These are phyloP conservation scores for Platycheirus rosarum DNA, from an alignment of 2,888 invertebrate genomes.

Conservation along the genomic window DNA sequence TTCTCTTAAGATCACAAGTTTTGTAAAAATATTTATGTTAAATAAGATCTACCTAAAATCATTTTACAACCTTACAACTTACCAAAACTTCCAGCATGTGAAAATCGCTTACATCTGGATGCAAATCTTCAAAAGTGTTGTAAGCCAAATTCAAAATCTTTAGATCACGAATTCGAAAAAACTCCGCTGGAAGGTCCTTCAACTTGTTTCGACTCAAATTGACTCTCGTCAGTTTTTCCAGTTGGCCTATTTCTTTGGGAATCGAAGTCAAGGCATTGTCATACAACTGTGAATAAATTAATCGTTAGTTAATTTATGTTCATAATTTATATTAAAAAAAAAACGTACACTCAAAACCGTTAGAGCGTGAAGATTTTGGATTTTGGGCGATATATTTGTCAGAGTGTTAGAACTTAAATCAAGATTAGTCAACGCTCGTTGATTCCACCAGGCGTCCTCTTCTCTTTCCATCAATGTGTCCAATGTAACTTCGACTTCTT, in stretches of 20 bases:
- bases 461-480: slow-evolving; percentile 83
- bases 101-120: slow-evolving; percentile 89
- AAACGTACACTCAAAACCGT: slow-evolving; percentile 87
- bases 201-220: slow-evolving; percentile 89
- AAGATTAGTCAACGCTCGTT: slow-evolving; percentile 89
- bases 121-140: slow-evolving; percentile 87
- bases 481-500: slow-evolving; percentile 84
- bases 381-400: slow-evolving; percentile 85
- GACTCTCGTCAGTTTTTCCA: slow-evolving; percentile 87
- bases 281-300: slow-evolving; percentile 86
- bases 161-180: slow-evolving; percentile 88
- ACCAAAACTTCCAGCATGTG: slow-evolving; percentile 90
- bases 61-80: no score
- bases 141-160: slow-evolving; percentile 89
- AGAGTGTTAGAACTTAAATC: slow-evolving; percentile 91
- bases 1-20: no score
- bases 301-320: no score
- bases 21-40: no score
- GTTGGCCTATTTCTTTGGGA: slow-evolving; percentile 88
- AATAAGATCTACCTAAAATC: no score
- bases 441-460: slow-evolving; percentile 92
- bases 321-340: neutral
- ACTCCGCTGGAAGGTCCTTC: slow-evolving; percentile 85
- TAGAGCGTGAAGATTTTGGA: slow-evolving; percentile 87
- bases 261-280: slow-evolving; percentile 90